Evolutionary conservation across 1,140 invertebrate species (phyloP).

Genomic region (Neodiprion fabricii): DNA sequence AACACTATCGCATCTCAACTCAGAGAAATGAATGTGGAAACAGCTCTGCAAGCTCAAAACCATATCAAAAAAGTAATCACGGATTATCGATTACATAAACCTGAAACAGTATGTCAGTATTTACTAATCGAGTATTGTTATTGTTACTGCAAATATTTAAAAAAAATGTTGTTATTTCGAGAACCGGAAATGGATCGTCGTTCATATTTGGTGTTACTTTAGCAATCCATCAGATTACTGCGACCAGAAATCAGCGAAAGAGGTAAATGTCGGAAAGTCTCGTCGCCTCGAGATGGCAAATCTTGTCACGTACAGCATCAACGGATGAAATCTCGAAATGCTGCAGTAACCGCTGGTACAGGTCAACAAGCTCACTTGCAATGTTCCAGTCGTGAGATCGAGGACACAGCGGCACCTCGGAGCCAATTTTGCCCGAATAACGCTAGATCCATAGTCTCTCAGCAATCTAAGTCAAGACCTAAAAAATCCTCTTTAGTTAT

Average conservation of each 20-base stretch:
- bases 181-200: too few relatives aligned
- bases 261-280: not conserved
- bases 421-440: not conserved
- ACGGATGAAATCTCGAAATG: too few relatives aligned
- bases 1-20: not conserved
- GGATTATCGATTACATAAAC: not conserved
- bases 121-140: too few relatives aligned
- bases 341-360: too few relatives aligned
- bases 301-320: too few relatives aligned
- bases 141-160: too few relatives aligned
- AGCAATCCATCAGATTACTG: not conserved
- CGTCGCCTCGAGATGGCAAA: too few relatives aligned
- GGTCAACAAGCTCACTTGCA: too few relatives aligned
- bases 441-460: not conserved
- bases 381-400: too few relatives aligned
- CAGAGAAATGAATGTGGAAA: not conserved
- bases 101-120: not conserved
- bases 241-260: not conserved
- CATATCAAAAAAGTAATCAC: conserved; percentile 1
- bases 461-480: not conserved
- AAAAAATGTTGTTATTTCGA: too few relatives aligned
- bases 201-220: not conserved
- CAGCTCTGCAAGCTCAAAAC: not conserved
- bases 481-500: not conserved
- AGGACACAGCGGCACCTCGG: too few relatives aligned